Evolutionary conservation across 2,113 vertebrate genomes (phyloP).

Genomic region (Xiphophorus maculatus): DNA sequence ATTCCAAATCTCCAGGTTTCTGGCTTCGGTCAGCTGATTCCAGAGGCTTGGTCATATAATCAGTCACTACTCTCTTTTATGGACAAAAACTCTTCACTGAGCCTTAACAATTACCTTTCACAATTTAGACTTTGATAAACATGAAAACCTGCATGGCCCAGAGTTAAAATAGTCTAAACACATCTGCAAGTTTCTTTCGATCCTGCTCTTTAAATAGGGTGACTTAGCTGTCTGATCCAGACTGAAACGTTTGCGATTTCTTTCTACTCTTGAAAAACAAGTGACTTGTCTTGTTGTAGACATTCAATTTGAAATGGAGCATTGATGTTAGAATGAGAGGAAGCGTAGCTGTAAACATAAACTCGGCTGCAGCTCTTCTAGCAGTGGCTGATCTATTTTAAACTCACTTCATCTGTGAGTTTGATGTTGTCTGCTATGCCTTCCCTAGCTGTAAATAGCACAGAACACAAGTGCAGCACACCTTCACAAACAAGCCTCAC

Average conservation of each 20-base stretch:
- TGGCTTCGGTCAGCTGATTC: neutral
- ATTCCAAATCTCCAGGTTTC: neutral
- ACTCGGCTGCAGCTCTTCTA: constrained; percentile 10
- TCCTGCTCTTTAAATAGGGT: no score
- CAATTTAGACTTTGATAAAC: no score
- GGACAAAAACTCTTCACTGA: no score
- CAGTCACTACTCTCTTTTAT: no score
- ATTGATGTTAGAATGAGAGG: neutral
- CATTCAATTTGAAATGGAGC: neutral
- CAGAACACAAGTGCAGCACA: constrained; percentile 18
- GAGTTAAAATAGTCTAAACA: no score
- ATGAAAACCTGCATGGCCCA: no score
- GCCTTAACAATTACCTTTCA: no score
- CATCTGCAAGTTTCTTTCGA: no score
- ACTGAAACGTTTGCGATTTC: no score
- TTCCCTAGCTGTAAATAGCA: constrained; percentile 23
- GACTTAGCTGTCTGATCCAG: no score
- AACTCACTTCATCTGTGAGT: constrained; percentile 36
- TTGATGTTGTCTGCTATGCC: neutral
- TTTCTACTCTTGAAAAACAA: neutral
- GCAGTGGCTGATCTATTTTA: constrained; percentile 67
- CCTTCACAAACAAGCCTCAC: constrained; percentile 15
- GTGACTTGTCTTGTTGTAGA: neutral
- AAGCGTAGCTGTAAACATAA: constrained; percentile 7
- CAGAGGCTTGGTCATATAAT: neutral